These are phyloP conservation scores for Oreochromis tanganicae DNA, from an alignment of 2,113 vertebrate species.

Conservation along the genomic window DNA sequence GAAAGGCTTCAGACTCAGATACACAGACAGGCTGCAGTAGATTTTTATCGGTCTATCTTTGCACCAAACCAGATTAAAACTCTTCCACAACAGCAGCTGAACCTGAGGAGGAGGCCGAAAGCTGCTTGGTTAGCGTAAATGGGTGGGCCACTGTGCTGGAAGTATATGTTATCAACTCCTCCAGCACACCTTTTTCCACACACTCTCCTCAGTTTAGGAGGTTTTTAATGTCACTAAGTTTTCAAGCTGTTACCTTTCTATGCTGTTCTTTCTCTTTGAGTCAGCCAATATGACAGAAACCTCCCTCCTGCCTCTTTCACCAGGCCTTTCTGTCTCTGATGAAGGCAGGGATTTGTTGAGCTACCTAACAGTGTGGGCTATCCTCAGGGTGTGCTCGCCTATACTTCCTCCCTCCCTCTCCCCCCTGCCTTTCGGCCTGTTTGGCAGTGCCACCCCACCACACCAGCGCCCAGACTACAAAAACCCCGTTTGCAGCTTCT, in stretches of 20 bases:
- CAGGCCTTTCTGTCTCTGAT: conserved; percentile 9
- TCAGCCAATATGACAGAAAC: conserved; percentile 3
- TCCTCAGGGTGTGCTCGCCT: conserved; percentile 2
- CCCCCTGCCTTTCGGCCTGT: conserved; percentile 27
- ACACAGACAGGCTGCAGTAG: conserved; percentile 6
- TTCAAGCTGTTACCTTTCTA: background rate
- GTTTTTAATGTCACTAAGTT: background rate
- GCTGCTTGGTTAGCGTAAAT: background rate
- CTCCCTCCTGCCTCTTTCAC: conserved; percentile 3
- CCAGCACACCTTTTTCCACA: background rate
- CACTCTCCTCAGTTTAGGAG: background rate
- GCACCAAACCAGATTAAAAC: background rate
- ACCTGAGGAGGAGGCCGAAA: background rate
- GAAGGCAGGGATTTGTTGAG: conserved; percentile 37
- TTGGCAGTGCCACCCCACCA: conserved; percentile 40
- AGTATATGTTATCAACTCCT: background rate
- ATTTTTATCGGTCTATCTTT: conserved; percentile 16
- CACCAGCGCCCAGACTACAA: conserved; percentile 52
- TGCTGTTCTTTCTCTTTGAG: background rate
- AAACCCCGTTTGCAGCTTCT: conserved; percentile 49
- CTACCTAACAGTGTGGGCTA: conserved; percentile 8
- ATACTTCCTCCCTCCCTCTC: background rate
- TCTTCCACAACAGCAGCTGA: conserved; percentile 10
- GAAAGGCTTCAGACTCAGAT: conserved; percentile 72
- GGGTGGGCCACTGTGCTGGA: background rate